These are phyloP conservation scores for Oenanthe oenanthe DNA, from an alignment of 2,113 vertebrate species.

Conservation along the genomic window DNA sequence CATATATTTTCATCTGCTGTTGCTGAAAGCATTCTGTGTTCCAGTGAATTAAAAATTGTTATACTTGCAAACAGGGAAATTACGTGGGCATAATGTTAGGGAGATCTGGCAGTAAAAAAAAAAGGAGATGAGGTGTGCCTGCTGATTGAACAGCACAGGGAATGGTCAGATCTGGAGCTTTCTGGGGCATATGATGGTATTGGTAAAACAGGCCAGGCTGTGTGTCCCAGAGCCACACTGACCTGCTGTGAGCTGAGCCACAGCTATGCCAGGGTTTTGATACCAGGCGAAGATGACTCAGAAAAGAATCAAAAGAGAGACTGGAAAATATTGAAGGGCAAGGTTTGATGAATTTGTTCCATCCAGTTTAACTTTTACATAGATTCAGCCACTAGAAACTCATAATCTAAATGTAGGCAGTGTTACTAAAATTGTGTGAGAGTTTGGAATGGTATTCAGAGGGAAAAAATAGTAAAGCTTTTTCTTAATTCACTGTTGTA, in stretches of 20 bases:
- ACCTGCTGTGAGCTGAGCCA: neutral
- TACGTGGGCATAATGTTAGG: rapidly evolving
- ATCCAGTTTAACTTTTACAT: neutral
- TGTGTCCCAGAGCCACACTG: neutral
- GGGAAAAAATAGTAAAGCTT: neutral
- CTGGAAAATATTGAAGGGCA: neutral
- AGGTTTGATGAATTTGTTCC: neutral
- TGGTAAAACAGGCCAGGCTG: neutral
- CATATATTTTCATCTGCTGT: neutral
- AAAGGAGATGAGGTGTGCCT: neutral
- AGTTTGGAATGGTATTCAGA: neutral
- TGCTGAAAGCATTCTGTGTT: neutral
- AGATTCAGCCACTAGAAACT: neutral
- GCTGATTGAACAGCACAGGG: rapidly evolving
- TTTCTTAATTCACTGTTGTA: neutral
- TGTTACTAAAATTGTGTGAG: neutral
- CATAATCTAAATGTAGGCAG: neutral
- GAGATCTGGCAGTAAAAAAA: neutral
- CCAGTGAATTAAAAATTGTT: neutral
- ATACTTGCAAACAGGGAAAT: neutral
- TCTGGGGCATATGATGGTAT: rapidly evolving
- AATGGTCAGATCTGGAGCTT: neutral
- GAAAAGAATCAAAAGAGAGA: neutral
- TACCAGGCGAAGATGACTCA: neutral
- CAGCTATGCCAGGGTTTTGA: neutral